Base-by-base conservation (phyloP, 2,888 invertebrate species). In the Drosophila diplacantha region DNA sequence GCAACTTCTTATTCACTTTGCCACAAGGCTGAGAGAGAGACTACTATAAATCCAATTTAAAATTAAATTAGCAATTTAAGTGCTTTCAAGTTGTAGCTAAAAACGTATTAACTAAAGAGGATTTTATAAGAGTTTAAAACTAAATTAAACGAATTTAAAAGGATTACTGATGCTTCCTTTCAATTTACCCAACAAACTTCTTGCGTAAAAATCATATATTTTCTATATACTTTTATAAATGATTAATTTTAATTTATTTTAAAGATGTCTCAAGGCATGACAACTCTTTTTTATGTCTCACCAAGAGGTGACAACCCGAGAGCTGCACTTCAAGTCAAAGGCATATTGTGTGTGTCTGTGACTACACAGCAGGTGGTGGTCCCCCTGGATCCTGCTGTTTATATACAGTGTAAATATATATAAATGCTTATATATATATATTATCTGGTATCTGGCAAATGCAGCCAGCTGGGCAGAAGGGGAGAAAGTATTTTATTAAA, bases 401-500 rank as follows among this genome's bases (percentile, higher is more conserved):
- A n/a, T 41, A 41, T 16, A 1, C n/a, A 39, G 39, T 2, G 7
- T 14, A 39, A 20, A 39, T 14, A 20, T 38, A 38, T 38, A 38
- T 14, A 14, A 14, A 22, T 16, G 8, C 12, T 0, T 38, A 6
- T 22, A 14, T 22, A 22, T 22, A n/a, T n/a, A 9, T 39, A n/a
- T 6, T 29, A 29, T 29, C 18, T 44, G 44, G 43, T 44, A 44
- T 44, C 43, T 18, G 29, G 29, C 43, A 43, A 44, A 12, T 44
- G 43, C 18, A 31, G 46, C 16, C 43, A 44, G 6, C 24, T n/a
- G 16, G 16, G 22, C n/a, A 11, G 12, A 2, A 7, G 18, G 12
- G 34, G 3, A 26, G 24, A 6, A 24, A 11, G 51, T 20, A 29
- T 41, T 51, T 51, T 41, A 51, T 51, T 51, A 29, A 41, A 51